Conservation (phyloP, 2,797 vertebrate genomes). For the Oreochromis grahami region DNA sequence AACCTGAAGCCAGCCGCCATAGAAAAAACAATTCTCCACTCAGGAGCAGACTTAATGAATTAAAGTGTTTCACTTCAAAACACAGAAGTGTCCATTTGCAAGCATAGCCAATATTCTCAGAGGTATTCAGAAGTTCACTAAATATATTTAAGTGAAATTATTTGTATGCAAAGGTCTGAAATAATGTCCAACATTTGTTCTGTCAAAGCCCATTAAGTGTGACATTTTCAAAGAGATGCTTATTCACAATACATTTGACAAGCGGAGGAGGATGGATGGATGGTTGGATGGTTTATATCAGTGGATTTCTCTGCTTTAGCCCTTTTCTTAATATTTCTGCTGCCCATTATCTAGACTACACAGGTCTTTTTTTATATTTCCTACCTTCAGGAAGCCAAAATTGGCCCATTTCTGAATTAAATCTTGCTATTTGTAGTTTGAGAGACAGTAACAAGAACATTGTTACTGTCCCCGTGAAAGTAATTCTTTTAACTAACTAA, state of each 20-base stretch:
- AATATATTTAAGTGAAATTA: neutral
- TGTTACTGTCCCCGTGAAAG: neutral
- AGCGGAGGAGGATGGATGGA: neutral
- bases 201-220: neutral
- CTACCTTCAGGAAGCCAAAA: neutral
- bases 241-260: neutral
- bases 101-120: neutral
- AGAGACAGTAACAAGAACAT: neutral
- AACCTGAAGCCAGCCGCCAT: conserved; percentile 28
- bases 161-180: neutral
- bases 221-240: neutral
- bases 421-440: neutral
- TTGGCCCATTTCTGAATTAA: neutral
- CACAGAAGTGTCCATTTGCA: neutral
- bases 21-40: neutral
- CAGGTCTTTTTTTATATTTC: neutral
- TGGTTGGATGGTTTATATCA: neutral
- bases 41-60: neutral
- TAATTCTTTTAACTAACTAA: neutral
- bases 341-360: neutral
- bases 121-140: neutral
- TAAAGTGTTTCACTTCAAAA: neutral
- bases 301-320: neutral
- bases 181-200: neutral
- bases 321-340: neutral